Evolutionary conservation across 1,140 invertebrate genomes (phyloP).

Genomic region (Pseudomyrmex pallidus): DNA sequence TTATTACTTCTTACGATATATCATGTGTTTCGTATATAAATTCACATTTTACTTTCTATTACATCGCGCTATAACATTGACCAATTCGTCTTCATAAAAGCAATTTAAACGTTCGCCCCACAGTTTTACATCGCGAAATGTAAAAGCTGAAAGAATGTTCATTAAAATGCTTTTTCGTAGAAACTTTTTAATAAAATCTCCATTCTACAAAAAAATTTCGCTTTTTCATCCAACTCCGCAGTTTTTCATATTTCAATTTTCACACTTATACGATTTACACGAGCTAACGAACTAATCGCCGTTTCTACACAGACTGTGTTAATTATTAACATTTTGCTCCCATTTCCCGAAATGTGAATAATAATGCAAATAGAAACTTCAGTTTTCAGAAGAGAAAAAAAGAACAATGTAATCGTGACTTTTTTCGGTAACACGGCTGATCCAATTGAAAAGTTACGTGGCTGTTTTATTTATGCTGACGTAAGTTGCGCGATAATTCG

Average conservation of each 20-base stretch:
- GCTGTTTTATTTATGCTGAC: conserved; percentile 28
- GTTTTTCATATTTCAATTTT: conserved; percentile 21
- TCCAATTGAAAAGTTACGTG: too few species aligned
- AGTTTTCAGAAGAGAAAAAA: too few species aligned
- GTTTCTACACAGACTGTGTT: too few species aligned
- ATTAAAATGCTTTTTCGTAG: conserved; percentile 45
- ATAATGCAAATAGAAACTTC: too few species aligned
- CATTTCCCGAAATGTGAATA: too few species aligned
- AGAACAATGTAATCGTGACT: too few species aligned
- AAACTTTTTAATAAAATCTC: conserved; percentile 48
- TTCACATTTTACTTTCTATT: conserved; percentile 5
- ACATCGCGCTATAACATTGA: conserved; percentile 7
- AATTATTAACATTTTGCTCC: too few species aligned
- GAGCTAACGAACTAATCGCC: conserved; percentile 13
- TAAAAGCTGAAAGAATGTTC: conserved; percentile 21
- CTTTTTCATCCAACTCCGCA: conserved; percentile 3
- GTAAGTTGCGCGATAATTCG: conserved; percentile 40
- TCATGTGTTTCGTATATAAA: not conserved
- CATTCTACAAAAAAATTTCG: conserved; percentile 44
- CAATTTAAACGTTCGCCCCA: conserved; percentile 5
- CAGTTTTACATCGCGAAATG: conserved; percentile 39
- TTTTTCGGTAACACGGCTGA: too few species aligned
- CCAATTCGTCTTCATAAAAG: conserved; percentile 52
- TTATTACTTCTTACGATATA: conserved; percentile 23
- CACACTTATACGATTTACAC: not conserved